phyloP scores from a whole-genome alignment of 2,888 invertebrate species.

The Ormyrus rosae region DNA sequence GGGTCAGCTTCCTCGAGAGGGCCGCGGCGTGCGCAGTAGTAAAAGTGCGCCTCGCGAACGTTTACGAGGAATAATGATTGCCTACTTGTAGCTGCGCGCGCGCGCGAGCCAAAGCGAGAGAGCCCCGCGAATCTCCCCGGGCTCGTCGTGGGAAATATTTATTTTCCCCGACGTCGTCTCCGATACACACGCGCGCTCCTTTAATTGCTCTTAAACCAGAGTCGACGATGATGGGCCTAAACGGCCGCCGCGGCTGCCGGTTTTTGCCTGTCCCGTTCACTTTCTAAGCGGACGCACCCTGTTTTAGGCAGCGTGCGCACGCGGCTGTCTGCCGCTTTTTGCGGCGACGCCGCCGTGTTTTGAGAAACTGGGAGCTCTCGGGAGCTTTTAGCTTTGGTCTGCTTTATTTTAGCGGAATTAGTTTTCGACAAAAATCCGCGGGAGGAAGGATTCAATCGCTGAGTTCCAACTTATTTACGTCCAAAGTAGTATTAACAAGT shows the following conservation, averaged over 20 bases:
- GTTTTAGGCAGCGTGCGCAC: too few species aligned
- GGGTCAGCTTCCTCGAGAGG: conserved; percentile 43
- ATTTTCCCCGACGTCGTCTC: conserved; percentile 36
- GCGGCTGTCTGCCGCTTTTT: too few species aligned
- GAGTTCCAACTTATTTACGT: too few species aligned
- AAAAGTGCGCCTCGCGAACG: conserved; percentile 50
- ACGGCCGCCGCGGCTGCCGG: background rate
- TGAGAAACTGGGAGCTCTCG: too few species aligned
- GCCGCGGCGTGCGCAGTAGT: conserved; percentile 40
- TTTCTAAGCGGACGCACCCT: background rate
- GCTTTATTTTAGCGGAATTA: too few species aligned
- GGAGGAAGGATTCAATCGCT: too few species aligned
- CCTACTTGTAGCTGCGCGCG: conserved; percentile 52
- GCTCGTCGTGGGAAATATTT: conserved; percentile 54
- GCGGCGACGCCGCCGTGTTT: too few species aligned
- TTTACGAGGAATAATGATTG: conserved; percentile 57
- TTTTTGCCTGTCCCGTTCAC: background rate
- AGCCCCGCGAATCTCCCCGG: conserved; percentile 20
- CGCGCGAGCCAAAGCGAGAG: background rate
- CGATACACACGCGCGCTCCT: conserved; percentile 17
- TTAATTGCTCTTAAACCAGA: conserved; percentile 43
- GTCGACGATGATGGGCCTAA: conserved; percentile 31
- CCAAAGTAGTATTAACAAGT: too few species aligned
- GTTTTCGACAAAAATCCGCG: too few species aligned
- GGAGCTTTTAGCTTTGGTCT: too few species aligned